phyloP scores from a whole-genome alignment of 2,797 vertebrate genomes.

The Liasis olivaceus region DNA sequence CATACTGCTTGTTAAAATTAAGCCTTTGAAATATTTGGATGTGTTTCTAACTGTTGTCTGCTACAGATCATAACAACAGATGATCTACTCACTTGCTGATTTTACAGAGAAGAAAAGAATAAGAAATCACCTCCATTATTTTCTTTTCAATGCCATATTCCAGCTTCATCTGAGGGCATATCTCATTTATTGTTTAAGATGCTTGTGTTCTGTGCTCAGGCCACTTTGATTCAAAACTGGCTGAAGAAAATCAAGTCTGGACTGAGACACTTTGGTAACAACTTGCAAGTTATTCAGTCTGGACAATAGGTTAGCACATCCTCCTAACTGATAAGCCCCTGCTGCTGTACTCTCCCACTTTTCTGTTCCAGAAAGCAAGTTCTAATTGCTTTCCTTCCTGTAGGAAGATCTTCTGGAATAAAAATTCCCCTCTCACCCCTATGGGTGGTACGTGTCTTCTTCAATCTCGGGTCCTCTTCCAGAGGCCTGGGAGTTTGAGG shows the following conservation, averaged over 20 bases:
- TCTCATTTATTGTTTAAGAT: background rate
- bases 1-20: constrained; percentile 21
- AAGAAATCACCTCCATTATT: background rate
- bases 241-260: background rate
- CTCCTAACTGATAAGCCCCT: background rate
- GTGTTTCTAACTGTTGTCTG: background rate
- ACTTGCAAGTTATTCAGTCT: background rate
- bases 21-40: constrained; percentile 18
- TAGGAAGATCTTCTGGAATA: too few relatives aligned
- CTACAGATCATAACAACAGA: background rate
- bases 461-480: too few relatives aligned
- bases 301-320: background rate
- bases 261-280: background rate
- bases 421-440: too few relatives aligned
- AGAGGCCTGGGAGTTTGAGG: too few relatives aligned
- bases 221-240: background rate
- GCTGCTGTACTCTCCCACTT: background rate
- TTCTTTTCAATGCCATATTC: background rate
- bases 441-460: too few relatives aligned
- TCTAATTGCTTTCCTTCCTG: too few relatives aligned
- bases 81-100: background rate
- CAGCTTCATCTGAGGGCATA: background rate
- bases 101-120: background rate
- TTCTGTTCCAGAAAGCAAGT: background rate
- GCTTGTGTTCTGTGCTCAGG: background rate